Evolutionary conservation across 2,888 invertebrate genomes (phyloP), one percentile per base, ranked within the genome.

Genomic region (Itoplectis maculator): DNA sequence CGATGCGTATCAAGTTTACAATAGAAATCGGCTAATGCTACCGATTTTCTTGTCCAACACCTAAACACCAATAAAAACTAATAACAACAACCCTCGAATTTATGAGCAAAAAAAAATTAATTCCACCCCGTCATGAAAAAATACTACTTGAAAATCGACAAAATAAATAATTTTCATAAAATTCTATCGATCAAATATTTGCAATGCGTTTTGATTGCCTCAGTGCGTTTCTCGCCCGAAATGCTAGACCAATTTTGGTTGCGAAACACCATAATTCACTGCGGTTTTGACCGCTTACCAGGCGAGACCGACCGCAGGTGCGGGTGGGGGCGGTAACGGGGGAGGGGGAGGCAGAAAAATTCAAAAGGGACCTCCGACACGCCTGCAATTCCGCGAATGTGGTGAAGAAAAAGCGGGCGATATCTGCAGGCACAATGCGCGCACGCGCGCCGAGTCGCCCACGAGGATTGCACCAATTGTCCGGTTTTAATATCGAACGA

Each of bases 381-480:
- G 82, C 82, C 75, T 35, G 59, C 72, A 75, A 75, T 66, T 82
- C 54, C 82, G 66, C 63, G 66, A 70, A 72, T 75, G 82, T 78
- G n/a, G 74, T 66, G 51, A 70, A 49, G 75, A 79, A 79, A 79
- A 78, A 29, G n/a, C n/a, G n/a, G 29, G 29, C 11, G 3, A 49
- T 78, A 69, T 81, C 54, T 69, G 18, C 20, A 47, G 56, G 56
- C 47, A 65, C 70, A 66, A 74, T 51, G 77, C 45, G 29, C 59
- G 77, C 45, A 51, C 56, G 49, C 47, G 45, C 61, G 73, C 42
- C 35, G 45, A 56, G 75, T 75, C 78, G 79, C 29, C 29, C 79
- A 59, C 75, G 37, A 37, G 75, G 65, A 74, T 82, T 79, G 78
- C 82, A 79, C 78, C 74, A 79, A 82, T 75, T 75, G 56, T 65